Percentiles rank a stretch among this genome's conserved stretches.
Evolutionary conservation across 2,113 vertebrate genomes (phyloP).

Genomic region (Forbesichthys papilliferus): DNA sequence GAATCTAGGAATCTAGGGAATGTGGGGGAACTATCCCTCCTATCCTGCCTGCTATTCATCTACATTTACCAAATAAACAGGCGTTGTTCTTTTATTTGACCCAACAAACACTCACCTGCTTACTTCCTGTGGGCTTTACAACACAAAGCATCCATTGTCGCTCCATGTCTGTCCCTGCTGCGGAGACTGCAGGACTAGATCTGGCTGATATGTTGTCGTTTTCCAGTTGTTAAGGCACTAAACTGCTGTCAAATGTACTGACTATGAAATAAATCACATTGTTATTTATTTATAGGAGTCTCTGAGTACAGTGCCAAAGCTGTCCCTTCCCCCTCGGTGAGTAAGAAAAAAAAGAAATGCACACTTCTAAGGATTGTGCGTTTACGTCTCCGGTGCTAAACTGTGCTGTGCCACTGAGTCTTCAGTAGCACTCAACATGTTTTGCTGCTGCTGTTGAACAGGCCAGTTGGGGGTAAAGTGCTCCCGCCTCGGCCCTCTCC

Average conservation of each 20-base stretch:
- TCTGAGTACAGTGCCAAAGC: conserved; percentile 54
- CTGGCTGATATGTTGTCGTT: conserved; percentile 20
- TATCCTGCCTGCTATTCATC: too few relatives aligned
- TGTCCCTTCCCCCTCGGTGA: conserved; percentile 82
- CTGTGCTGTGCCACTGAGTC: neutral
- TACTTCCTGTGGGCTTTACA: conserved; percentile 11
- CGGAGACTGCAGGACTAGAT: conserved; percentile 6
- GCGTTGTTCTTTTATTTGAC: neutral
- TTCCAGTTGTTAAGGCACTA: conserved; percentile 4
- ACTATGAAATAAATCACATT: neutral
- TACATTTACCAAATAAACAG: neutral
- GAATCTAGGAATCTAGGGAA: too few relatives aligned
- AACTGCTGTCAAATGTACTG: neutral
- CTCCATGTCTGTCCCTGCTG: conserved; percentile 2
- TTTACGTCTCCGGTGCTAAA: neutral
- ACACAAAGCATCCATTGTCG: conserved; percentile 39
- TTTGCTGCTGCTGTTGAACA: conserved; percentile 43
- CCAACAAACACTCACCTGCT: conserved; percentile 11
- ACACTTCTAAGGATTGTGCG: neutral
- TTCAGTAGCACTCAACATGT: neutral
- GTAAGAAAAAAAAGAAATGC: neutral
- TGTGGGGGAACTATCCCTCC: too few relatives aligned
- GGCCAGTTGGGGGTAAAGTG: conserved; percentile 76
- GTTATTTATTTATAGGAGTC: conserved; percentile 72
- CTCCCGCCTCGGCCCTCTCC: conserved; percentile 78